A percentile compares a stretch with the other conserved stretches of the same genome.
phyloP scores from a whole-genome alignment of 2,888 invertebrate genomes.

The Lithophane ornitopus region DNA sequence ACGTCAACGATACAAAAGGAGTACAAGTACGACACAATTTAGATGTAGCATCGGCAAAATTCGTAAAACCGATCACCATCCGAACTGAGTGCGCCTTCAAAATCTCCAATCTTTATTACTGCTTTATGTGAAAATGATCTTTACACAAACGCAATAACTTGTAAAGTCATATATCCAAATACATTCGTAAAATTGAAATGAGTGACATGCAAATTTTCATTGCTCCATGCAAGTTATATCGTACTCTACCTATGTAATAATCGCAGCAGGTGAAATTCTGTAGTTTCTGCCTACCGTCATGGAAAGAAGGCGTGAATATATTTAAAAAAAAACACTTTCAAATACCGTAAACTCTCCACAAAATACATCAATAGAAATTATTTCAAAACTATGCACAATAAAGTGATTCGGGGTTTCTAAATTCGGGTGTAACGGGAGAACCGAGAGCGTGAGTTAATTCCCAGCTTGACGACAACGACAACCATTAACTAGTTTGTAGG shows the following conservation, averaged over 20 bases:
- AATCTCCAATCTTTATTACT: no score
- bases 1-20: not conserved
- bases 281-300: not conserved
- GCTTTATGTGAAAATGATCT: no score
- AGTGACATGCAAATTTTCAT: no score
- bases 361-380: not conserved
- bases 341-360: not conserved
- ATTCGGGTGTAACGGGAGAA: constrained; percentile 12
- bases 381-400: not conserved
- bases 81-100: no score
- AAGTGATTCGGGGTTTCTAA: constrained; percentile 25
- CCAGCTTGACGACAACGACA: not conserved
- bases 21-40: no score
- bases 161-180: no score
- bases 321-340: not conserved
- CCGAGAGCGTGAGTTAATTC: constrained; percentile 1
- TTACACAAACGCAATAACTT: no score
- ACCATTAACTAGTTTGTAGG: constrained; percentile 10
- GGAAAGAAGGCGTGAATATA: not conserved
- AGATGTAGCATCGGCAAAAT: no score
- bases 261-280: not conserved
- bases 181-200: no score
- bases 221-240: no score
- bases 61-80: no score
- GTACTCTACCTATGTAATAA: no score